phyloP scores from a whole-genome alignment of 2,888 invertebrate species.

The Calameuta idolon region DNA sequence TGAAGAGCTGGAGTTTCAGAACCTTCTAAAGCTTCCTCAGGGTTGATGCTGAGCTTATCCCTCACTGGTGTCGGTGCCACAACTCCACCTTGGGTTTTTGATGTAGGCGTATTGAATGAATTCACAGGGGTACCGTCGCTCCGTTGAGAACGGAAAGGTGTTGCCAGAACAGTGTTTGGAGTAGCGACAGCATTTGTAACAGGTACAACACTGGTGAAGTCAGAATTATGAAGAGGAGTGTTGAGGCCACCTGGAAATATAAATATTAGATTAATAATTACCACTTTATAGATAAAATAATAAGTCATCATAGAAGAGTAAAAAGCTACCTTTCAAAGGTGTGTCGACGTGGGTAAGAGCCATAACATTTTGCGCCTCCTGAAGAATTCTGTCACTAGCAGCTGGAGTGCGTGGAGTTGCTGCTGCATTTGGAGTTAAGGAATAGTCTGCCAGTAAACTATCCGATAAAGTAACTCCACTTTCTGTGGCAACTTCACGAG shows the following conservation, averaged over 20 bases:
- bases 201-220: conserved; percentile 88
- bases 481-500: conserved; percentile 87
- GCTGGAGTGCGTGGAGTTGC: conserved; percentile 90
- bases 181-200: conserved; percentile 79
- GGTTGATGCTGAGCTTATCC: conserved; percentile 95
- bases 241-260: conserved; percentile 82
- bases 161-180: conserved; percentile 91
- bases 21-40: conserved; percentile 81
- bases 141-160: conserved; percentile 83
- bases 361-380: conserved; percentile 99
- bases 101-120: conserved; percentile 70
- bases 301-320: not conserved
- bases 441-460: conserved; percentile 91
- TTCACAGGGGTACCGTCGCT: conserved; percentile 71
- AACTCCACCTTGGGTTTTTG: conserved; percentile 70
- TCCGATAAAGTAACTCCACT: conserved; percentile 84
- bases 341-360: conserved; percentile 98
- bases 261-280: not conserved
- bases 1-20: conserved; percentile 81
- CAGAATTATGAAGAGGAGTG: conserved; percentile 90
- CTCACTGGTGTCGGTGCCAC: conserved; percentile 80
- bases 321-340: conserved; percentile 80
- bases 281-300: conserved; percentile 1
- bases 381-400: conserved; percentile 83
- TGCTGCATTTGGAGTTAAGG: conserved; percentile 75